Base-by-base conservation (phyloP, 2,888 invertebrate genomes). In the Athripsodes cinereus region DNA sequence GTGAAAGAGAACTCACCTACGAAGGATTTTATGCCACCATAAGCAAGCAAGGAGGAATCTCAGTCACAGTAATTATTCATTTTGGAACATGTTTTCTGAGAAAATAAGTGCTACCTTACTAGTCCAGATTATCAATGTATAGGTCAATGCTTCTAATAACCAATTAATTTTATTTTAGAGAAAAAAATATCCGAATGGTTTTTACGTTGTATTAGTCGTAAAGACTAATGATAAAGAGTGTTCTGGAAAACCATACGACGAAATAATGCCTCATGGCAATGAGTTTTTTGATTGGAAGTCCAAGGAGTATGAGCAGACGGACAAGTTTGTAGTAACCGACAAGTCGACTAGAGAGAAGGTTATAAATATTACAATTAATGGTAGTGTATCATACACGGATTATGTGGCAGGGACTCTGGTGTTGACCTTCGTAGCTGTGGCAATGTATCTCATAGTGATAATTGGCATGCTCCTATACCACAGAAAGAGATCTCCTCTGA, bases 131-230 rank as follows among this genome's bases (percentile, higher is more conserved):
- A 34, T 34, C 13, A n/a, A 10, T 34, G n/a, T n/a, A n/a, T n/a
- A n/a, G n/a, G n/a, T n/a, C n/a, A n/a, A n/a, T n/a, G n/a, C n/a
- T 46, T 16, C 10, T 18, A 46, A 46, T 46, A 13, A 13, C 46
- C 5, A 6, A 11, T 46, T 46, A 40, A 26, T 10, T 40, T 47
- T 20, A 3, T 75, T 79, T 2, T 72, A 90, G 90, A 83, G 81
- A 79, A 78, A 80, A 63, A 76, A 74, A 18, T 87, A 82, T 68
- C 84, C 84, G 0, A 66, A 75, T 6, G 88, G 88, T 0, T 91
- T 92, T 74, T 92, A 88, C 74, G 79, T 92, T 35, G 89, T 91
- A 2, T 82, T 92, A 67, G 85, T 88, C 51, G 85, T 87, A 61
- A 86, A 86, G 70, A 82, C 85, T 0, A 83, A 83, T 1, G 85